Evolutionary conservation across 2,888 invertebrate species (phyloP).

Genomic region (Sesia bembeciformis): DNA sequence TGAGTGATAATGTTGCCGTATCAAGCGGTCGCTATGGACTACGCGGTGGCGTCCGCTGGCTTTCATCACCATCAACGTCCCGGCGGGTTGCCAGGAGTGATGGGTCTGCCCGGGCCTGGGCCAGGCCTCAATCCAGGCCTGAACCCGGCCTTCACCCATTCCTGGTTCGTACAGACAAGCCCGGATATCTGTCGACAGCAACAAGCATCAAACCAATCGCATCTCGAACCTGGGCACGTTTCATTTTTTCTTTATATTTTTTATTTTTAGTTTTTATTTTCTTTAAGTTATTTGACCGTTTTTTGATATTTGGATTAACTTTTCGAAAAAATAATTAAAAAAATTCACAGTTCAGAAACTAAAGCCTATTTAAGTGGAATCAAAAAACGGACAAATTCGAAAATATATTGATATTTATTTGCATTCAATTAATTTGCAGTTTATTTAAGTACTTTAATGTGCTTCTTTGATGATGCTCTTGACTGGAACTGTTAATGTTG

Average conservation of each 20-base stretch:
- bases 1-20: constrained; percentile 84
- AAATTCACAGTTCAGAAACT: background rate
- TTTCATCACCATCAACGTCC: constrained; percentile 70
- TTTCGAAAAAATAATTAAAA: background rate
- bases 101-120: constrained; percentile 74
- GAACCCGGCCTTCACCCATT: constrained; percentile 90
- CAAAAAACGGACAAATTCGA: constrained; percentile 2
- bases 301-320: constrained; percentile 12
- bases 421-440: background rate
- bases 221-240: constrained; percentile 95
- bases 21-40: constrained; percentile 92
- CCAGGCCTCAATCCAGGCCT: constrained; percentile 65
- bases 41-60: constrained; percentile 76
- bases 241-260: constrained; percentile 73
- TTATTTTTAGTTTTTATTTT: constrained; percentile 50
- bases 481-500: constrained; percentile 17
- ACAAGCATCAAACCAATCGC: constrained; percentile 81
- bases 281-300: constrained; percentile 16
- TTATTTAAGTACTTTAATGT: constrained; percentile 3
- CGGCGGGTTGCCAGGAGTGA: constrained; percentile 67
- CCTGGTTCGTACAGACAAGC: constrained; percentile 93
- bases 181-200: constrained; percentile 94
- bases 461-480: constrained; percentile 18
- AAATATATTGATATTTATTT: background rate
- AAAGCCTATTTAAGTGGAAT: background rate